Conservation (phyloP, 2,113 vertebrate genomes). For the Anhinga rufa region DNA sequence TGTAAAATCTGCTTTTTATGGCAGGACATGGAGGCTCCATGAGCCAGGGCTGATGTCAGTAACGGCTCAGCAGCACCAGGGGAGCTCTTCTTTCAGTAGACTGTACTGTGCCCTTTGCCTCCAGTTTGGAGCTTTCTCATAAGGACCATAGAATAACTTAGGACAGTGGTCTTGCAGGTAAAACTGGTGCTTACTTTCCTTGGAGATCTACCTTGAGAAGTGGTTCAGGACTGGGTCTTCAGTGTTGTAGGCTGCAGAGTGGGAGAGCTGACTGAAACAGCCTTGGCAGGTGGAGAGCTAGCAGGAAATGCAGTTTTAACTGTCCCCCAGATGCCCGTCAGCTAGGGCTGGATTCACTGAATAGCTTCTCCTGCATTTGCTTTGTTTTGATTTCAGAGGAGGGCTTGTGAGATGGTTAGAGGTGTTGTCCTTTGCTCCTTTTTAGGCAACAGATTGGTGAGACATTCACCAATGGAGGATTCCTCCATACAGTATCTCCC, state of each 20-base stretch:
- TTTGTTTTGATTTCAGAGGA: background rate
- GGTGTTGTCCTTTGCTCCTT: background rate
- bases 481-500: background rate
- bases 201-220: background rate
- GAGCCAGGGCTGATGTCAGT: background rate
- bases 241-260: background rate
- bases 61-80: background rate
- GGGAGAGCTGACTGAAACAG: background rate
- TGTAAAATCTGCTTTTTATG: conserved; percentile 33
- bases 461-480: too few relatives aligned
- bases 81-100: background rate
- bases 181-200: background rate
- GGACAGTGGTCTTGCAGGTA: background rate
- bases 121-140: background rate
- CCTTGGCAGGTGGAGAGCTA: accelerated
- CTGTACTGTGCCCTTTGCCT: background rate
- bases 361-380: background rate
- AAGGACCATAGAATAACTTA: background rate
- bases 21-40: background rate
- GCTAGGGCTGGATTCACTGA: background rate
- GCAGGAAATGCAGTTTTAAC: background rate
- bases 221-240: background rate
- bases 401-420: background rate
- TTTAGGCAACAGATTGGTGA: background rate
- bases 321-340: background rate